Evolutionary conservation across 2,113 vertebrate species (phyloP), one percentile per base, ranked within the genome.

Genomic region (Glaucidium brasilianum): DNA sequence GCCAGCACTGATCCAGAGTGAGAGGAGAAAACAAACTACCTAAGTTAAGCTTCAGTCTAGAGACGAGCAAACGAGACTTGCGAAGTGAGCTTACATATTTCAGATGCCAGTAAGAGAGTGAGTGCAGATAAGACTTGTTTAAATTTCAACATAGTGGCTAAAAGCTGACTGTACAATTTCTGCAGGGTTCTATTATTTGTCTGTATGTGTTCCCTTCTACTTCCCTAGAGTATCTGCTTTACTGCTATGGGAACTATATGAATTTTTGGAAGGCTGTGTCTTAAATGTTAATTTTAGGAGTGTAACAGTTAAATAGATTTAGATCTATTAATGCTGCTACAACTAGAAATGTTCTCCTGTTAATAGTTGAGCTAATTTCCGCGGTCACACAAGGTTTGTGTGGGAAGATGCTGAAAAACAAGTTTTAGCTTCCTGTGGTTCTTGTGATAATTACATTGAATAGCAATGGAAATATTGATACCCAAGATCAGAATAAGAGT

Each of bases 81-180:
- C 21, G 6, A 30, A 60, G 52, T 25, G 56, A 32, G 19, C 3
- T 7, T 35, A 2, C 0, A 0, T 2, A 1, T 84, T 68, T 91
- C 49, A 72, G 39, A 59, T 9, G 5, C 6, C 47, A 16, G 0
- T 11, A 20, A 7, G 50, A 83, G n/a, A 56, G 23, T 15, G 10
- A 27, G 21, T 4, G 37, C 34, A 21, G 47, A 1, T 18, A 9
- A 55, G 20, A 18, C 58, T n/a, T 81, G 8, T 68, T 94, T 76
- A 62, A 53, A 60, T 88, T 68, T 64, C 49, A 80, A 6, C 45
- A 7, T 34, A 41, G 34, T 39, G 10, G 29, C 43, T 59, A 75
- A 89, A 81, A 72, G 14, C 25, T 29, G 17, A 35, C 6, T 7
- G 16, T 53, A 14, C 4, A 17, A 5, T 68, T 83, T 83, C 56